Evolutionary conservation across 2,888 invertebrate species (phyloP).

Genomic region (Cosmopolites sordidus): DNA sequence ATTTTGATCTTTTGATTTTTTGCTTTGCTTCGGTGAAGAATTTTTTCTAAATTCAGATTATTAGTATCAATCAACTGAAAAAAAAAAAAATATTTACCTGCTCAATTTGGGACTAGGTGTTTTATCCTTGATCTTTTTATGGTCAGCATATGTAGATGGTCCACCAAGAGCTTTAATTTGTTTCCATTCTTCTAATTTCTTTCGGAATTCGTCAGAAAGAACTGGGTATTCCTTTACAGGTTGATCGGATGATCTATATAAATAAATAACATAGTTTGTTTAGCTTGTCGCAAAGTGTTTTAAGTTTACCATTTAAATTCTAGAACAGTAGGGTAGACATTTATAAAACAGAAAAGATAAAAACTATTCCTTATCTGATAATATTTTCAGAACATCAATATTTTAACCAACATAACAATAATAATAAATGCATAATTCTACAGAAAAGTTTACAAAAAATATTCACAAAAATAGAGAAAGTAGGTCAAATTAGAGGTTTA

Average conservation of each 20-base stretch:
- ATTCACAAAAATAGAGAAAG: no score
- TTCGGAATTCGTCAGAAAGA: constrained; percentile 76
- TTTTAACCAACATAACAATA: no score
- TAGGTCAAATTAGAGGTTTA: no score
- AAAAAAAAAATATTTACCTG: constrained; percentile 9
- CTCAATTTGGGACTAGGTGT: constrained; percentile 43
- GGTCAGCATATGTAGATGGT: constrained; percentile 28
- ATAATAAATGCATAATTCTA: no score
- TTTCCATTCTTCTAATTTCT: constrained; percentile 84
- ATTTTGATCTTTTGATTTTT: constrained; percentile 47
- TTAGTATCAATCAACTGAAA: no score
- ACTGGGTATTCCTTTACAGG: constrained; percentile 60
- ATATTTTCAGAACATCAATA: no score
- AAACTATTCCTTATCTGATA: no score
- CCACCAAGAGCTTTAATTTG: constrained; percentile 61
- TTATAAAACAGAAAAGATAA: no score
- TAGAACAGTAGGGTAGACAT: no score
- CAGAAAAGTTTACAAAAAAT: no score
- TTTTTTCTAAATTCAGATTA: constrained; percentile 42
- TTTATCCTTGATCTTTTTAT: constrained; percentile 34
- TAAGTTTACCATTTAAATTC: no score
- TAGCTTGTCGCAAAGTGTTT: no score
- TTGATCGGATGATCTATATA: constrained; percentile 16
- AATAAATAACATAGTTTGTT: not conserved
- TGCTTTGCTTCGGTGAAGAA: constrained; percentile 38